Evolutionary conservation across 2,113 vertebrate species (phyloP).

Genomic region (Eonycteris spelaea): DNA sequence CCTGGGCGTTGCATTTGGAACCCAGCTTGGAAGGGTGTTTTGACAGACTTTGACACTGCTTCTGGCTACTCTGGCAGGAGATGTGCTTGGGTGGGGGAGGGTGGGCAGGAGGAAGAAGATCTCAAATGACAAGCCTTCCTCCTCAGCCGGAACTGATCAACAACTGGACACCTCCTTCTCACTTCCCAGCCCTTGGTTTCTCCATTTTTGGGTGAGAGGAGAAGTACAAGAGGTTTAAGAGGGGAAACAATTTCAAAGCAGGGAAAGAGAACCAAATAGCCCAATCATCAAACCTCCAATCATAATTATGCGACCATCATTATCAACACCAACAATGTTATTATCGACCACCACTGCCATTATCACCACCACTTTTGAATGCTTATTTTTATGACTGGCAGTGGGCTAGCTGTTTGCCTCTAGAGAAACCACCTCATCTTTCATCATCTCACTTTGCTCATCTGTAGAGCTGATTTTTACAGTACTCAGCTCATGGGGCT

Average conservation of each 20-base stretch:
- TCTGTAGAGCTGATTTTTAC: background rate
- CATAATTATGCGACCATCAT: background rate
- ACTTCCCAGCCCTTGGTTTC: background rate
- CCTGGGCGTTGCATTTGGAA: slow-evolving; percentile 6
- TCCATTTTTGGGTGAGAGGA: background rate
- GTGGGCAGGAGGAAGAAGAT: background rate
- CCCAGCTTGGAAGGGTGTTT: slow-evolving; percentile 48
- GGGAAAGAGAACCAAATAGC: background rate
- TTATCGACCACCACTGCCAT: rapidly evolving
- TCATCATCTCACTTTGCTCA: background rate
- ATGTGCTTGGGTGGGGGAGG: background rate
- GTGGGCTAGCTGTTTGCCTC: background rate
- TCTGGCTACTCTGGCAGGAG: background rate
- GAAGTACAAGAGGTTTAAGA: background rate
- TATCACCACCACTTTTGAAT: background rate
- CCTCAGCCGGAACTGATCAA: background rate
- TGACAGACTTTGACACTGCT: slow-evolving; percentile 49
- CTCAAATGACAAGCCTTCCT: background rate
- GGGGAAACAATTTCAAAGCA: background rate
- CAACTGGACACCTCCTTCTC: background rate
- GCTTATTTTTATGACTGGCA: background rate
- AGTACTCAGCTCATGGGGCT: background rate
- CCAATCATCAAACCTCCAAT: background rate
- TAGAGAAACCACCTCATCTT: background rate
- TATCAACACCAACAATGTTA: background rate